A percentile compares a stretch with the other conserved stretches of the same genome.
phyloP scores from a whole-genome alignment of 2,888 invertebrate genomes.

The Diogma glabrata region DNA sequence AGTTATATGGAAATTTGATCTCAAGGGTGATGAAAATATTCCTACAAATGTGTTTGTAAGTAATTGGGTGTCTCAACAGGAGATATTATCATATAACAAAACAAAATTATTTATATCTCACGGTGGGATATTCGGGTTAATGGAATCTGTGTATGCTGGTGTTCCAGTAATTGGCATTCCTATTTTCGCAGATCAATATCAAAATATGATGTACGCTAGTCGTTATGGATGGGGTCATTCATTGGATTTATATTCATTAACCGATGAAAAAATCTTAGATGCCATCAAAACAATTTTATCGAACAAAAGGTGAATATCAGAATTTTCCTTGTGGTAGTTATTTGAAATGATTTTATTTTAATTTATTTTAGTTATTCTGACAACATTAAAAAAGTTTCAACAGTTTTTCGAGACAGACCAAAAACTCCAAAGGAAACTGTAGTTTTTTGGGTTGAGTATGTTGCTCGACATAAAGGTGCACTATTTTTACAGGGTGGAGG shows the following conservation, averaged over 20 bases:
- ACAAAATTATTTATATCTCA: slow-evolving; percentile 38
- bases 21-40: slow-evolving; percentile 31
- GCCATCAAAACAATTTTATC: no score
- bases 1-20: slow-evolving; percentile 27
- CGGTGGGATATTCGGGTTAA: slow-evolving; percentile 37
- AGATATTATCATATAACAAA: slow-evolving; percentile 38
- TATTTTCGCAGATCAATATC: slow-evolving; percentile 36
- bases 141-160: slow-evolving; percentile 36
- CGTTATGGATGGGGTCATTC: no score
- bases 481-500: background rate
- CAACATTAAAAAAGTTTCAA: slow-evolving; percentile 11
- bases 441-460: slow-evolving; percentile 15
- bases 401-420: slow-evolving; percentile 12
- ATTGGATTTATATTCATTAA: no score
- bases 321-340: no score
- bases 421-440: slow-evolving; percentile 13
- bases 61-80: slow-evolving; percentile 44
- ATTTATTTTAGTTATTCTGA: slow-evolving; percentile 6
- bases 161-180: slow-evolving; percentile 38
- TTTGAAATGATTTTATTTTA: no score
- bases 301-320: no score
- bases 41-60: slow-evolving; percentile 37
- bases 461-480: slow-evolving; percentile 13
- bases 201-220: slow-evolving; percentile 34
- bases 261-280: no score